Percentiles rank a stretch among this genome's conserved stretches.
Evolutionary conservation across 1,140 invertebrate genomes (phyloP).

Genomic region (Habropoda laboriosa): DNA sequence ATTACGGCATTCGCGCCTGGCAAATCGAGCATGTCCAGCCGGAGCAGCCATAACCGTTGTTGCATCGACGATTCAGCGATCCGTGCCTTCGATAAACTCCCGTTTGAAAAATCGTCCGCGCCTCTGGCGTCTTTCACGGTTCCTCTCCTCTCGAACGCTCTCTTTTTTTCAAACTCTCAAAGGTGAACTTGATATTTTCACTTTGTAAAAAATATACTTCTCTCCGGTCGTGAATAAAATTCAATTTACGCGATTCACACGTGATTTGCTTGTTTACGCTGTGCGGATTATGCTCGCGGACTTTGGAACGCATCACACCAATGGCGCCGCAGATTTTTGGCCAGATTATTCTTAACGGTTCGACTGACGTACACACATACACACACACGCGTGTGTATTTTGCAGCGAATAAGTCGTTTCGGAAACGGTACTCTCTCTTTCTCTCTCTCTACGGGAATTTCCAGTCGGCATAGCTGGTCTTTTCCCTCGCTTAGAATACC

Average conservation of each 20-base stretch:
- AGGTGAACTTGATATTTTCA: neutral
- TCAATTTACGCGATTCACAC: neutral
- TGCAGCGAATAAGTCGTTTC: slow-evolving; percentile 32
- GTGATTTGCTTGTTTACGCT: slow-evolving; percentile 6
- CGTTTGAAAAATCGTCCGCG: slow-evolving; percentile 16
- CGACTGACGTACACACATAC: neutral
- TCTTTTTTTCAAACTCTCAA: no score
- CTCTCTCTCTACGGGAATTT: no score
- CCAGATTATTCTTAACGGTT: slow-evolving; percentile 9
- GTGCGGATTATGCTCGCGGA: slow-evolving; percentile 6
- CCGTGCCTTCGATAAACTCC: neutral
- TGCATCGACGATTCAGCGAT: slow-evolving; percentile 35
- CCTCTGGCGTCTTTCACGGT: neutral
- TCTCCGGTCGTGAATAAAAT: neutral
- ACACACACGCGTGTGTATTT: neutral
- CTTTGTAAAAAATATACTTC: neutral
- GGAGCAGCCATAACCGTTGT: slow-evolving; percentile 21
- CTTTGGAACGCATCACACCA: slow-evolving; percentile 5
- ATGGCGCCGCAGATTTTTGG: neutral
- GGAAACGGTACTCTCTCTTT: slow-evolving; percentile 44
- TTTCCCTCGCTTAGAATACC: slow-evolving; percentile 22
- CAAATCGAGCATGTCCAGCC: slow-evolving; percentile 59
- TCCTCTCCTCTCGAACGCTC: neutral
- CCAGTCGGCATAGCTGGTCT: slow-evolving; percentile 23
- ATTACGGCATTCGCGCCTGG: slow-evolving; percentile 27